These are phyloP conservation scores for Adelphocoris suturalis DNA, from an alignment of 2,888 invertebrate species.

Conservation along the genomic window DNA sequence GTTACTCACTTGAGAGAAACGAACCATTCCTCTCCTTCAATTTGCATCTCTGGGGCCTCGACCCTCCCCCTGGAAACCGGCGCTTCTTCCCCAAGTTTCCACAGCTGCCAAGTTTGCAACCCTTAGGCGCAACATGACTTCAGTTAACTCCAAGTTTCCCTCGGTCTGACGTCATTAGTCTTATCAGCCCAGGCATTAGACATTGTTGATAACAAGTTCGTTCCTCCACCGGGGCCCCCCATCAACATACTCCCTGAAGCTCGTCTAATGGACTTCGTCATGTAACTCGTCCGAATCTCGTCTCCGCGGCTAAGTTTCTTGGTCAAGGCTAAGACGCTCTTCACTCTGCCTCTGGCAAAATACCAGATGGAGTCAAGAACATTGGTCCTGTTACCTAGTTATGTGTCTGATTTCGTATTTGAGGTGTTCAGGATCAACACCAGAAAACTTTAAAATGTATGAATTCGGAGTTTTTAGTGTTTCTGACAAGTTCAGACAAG, in stretches of 20 bases:
- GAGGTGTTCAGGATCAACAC: too few relatives aligned
- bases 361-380: background rate
- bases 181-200: slow-evolving; percentile 58
- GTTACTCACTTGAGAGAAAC: too few relatives aligned
- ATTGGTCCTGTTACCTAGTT: too few relatives aligned
- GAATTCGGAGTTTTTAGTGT: too few relatives aligned
- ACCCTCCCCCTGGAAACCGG: background rate
- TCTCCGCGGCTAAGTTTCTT: slow-evolving; percentile 24
- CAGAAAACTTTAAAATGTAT: too few relatives aligned
- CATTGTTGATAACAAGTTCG: slow-evolving; percentile 56
- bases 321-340: background rate
- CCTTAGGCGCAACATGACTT: slow-evolving; percentile 58
- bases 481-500: too few relatives aligned
- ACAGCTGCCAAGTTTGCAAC: slow-evolving; percentile 45
- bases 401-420: too few relatives aligned
- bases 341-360: background rate
- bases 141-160: slow-evolving; percentile 47
- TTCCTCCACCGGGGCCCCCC: background rate
- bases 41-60: slow-evolving; percentile 22
- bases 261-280: slow-evolving; percentile 54
- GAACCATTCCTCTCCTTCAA: slow-evolving; percentile 20
- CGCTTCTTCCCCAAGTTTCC: slow-evolving; percentile 12
- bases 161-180: slow-evolving; percentile 54
- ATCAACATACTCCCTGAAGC: slow-evolving; percentile 53
- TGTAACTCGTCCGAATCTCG: slow-evolving; percentile 36